Evolutionary conservation across 2,797 vertebrate genomes (phyloP).

Genomic region (Phalanger gymnotis): DNA sequence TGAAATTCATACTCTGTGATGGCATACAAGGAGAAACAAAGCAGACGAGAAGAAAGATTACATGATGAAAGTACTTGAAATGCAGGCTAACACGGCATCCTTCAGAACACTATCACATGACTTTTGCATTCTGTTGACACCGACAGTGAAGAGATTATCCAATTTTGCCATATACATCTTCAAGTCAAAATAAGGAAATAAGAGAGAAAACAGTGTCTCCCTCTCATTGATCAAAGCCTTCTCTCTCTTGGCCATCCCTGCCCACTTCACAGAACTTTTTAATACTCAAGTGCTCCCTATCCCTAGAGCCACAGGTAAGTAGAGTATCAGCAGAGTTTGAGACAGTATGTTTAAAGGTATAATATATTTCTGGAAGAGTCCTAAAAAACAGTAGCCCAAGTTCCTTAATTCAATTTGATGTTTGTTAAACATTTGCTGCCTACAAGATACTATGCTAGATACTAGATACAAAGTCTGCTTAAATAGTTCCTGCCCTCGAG

Average conservation of each 20-base stretch:
- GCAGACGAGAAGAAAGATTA: conserved; percentile 19
- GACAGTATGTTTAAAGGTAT: not conserved
- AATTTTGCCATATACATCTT: conserved; percentile 13
- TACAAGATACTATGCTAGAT: not conserved
- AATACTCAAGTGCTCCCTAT: not conserved
- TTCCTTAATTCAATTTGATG: not conserved
- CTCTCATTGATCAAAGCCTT: not conserved
- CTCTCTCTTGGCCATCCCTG: not conserved
- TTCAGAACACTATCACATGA: not conserved
- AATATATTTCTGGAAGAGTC: not conserved
- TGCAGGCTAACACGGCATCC: not conserved
- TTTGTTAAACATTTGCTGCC: not conserved
- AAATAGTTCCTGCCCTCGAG: not conserved
- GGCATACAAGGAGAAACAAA: not conserved
- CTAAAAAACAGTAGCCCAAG: not conserved
- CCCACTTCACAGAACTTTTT: not conserved
- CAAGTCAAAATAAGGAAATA: not conserved
- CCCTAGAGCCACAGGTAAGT: rapidly evolving
- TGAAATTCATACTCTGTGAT: not conserved
- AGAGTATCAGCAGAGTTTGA: not conserved
- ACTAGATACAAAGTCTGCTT: not conserved
- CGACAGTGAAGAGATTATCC: not conserved
- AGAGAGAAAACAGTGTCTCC: not conserved
- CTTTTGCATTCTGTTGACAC: not conserved
- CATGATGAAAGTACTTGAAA: conserved; percentile 2